These are phyloP conservation scores for Anhinga anhinga DNA, from an alignment of 2,113 vertebrate genomes.

Conservation along the genomic window DNA sequence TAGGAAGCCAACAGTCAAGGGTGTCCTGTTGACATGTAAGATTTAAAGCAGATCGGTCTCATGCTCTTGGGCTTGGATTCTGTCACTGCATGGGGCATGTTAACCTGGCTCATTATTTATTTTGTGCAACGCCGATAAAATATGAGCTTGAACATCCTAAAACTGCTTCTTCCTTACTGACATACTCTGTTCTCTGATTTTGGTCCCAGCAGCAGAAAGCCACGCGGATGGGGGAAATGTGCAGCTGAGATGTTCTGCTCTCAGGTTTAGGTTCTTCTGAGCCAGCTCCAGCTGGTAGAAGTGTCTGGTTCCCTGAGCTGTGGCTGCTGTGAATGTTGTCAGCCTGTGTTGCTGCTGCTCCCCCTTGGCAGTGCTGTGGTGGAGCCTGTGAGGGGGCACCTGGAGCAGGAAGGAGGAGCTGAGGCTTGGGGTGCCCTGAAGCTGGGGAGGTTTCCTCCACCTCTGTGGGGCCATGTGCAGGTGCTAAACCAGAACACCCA, in stretches of 20 bases:
- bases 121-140: not conserved
- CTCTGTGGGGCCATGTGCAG: not conserved
- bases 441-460: not conserved
- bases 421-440: not conserved
- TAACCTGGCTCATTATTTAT: not conserved
- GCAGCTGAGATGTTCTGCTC: not conserved
- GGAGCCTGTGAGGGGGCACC: not conserved
- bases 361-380: too few relatives aligned
- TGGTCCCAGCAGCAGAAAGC: not conserved
- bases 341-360: not conserved
- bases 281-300: not conserved
- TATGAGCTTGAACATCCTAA: not conserved
- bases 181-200: not conserved
- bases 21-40: slow-evolving; percentile 7
- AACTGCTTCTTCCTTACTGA: not conserved
- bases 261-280: not conserved
- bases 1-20: slow-evolving; percentile 19
- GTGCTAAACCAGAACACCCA: not conserved
- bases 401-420: not conserved
- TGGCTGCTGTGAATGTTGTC: not conserved
- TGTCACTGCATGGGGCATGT: not conserved
- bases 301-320: not conserved
- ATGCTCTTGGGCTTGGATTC: not conserved
- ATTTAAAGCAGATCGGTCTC: slow-evolving; percentile 29
- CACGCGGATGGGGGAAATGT: not conserved